Base-by-base conservation (phyloP, 2,113 vertebrate species). In the Urocynchramus pylzowi region DNA sequence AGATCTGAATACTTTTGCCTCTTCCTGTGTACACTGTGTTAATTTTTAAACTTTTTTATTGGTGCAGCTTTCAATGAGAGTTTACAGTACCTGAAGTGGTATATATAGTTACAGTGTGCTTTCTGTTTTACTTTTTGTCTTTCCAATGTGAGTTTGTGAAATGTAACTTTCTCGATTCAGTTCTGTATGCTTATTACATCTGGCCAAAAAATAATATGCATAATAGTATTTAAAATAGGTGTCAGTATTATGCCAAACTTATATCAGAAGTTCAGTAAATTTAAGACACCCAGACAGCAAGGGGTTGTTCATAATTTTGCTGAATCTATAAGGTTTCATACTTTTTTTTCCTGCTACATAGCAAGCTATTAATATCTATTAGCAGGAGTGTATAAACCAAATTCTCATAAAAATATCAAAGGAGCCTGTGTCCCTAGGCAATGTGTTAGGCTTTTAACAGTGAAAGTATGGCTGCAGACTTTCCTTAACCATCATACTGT, bases 11-110 rank as follows among this genome's bases (percentile, higher is more conserved):
- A 93, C 84, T 97, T 97, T 91, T 96, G 86, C 94, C 89, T 97
- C 92, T 97, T 98, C 97, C 97, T 98, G 96, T 97, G 80, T 98
- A 98, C 96, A 95, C 92, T 90, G 6, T 84, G 90, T 96, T 97
- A 96, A 97, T 97, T 96, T 94, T 98, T 96, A 54, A 95, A 83
- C 88, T 95, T 93, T 97, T 98, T 97, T 97, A 97, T 94, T 96
- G 94, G 80, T 87, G 91, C 78, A 95, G 75, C 82, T 97, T 97
- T 97, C 91, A 95, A 44, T 96, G 70, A 93, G 78, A 71, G 71
- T 97, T 98, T 97, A 95, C 71, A 95, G 42, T 95, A 95, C 96
- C 96, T 97, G 96, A 97, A 98, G 88, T 95, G 84, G 76, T 96
- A 33, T 96, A 94, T 84, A 75, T 88, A 86, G 89, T 94, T 89